Evolutionary conservation across 2,797 vertebrate genomes (phyloP), one percentile per base, ranked within the genome.

Genomic region (Eulemur rubriventer): DNA sequence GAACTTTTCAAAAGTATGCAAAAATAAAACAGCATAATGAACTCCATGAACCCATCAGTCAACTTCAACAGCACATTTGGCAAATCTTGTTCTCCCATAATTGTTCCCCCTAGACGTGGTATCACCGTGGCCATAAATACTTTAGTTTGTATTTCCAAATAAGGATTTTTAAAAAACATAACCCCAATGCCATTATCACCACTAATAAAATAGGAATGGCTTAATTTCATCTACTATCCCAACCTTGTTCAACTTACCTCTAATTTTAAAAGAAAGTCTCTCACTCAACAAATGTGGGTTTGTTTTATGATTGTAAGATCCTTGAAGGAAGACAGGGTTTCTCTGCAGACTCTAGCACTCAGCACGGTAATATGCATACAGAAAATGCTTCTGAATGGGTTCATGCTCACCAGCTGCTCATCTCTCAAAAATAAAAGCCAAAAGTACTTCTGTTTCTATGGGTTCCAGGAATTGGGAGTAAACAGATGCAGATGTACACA

Each of bases 311-410:
- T 0, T 18, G 30, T 26, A 35, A 88, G 52, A 10, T 69, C 43
- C 35, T 0, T 22, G 8, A 35, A 91, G 38, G 18, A 46, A 46
- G 61, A 3, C 12, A 59, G 22, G 6, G 38, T 4, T 14, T 10
- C 17, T 33, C 2, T n/a, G 16, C 18, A 73, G 87, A 50, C 12
- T 10, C 50, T 33, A 55, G 92, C 4, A 24, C 41, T 38, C 59
- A 12, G 6, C 24, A 48, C 0, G 8, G n/a, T 28, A 28, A 61
- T 38, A 6, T 6, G 17, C 0, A 14, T 12, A 38, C 0, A 59
- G 33, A 28, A 50, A 85, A 73, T 5, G 43, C 61, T 48, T 67
- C 35, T 8, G 20, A 63, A 28, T 0, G 24, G 59, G 52, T 1
- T 18, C 26, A 3, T 0, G 30, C 24, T 43, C 41, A 16, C 46